Conservation (phyloP, 2,888 invertebrate genomes). For the Ormyrus labotus region DNA sequence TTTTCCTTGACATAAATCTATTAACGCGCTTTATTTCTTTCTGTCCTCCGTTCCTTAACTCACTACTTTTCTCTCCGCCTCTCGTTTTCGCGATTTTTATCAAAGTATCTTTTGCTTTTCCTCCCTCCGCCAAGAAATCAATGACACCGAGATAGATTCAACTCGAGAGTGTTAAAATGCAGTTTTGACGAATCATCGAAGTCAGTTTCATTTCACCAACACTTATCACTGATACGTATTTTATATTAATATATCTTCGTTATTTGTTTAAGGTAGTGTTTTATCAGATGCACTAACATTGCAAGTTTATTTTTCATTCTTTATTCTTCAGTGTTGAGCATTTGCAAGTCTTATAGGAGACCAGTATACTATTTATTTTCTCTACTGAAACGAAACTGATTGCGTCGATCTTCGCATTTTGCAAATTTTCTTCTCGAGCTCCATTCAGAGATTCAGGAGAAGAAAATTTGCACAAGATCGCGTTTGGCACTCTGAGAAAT, state of each 20-base stretch:
- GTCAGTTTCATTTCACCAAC: constrained; percentile 49
- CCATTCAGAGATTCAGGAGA: not conserved
- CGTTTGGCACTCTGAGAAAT: constrained; percentile 75
- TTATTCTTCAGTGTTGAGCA: constrained; percentile 50
- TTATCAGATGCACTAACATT: constrained; percentile 28
- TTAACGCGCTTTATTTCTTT: constrained; percentile 44
- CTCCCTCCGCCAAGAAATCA: constrained; percentile 50
- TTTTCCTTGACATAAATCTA: constrained; percentile 32
- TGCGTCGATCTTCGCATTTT: constrained; percentile 21
- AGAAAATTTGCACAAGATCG: constrained; percentile 53
- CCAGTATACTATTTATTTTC: constrained; percentile 18
- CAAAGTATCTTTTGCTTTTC: constrained; percentile 40
- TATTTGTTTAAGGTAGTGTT: constrained; percentile 33
- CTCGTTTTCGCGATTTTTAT: constrained; percentile 37
- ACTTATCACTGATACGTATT: constrained; percentile 44
- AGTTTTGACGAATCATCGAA: constrained; percentile 34
- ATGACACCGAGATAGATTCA: constrained; percentile 44
- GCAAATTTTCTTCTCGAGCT: constrained; percentile 27
- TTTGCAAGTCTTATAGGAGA: constrained; percentile 17
- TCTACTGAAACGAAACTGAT: constrained; percentile 42
- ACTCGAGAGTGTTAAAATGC: constrained; percentile 48
- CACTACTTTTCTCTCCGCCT: constrained; percentile 11
- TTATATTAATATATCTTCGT: constrained; percentile 27
- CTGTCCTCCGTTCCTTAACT: constrained; percentile 23
- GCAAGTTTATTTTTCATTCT: not conserved